Base-by-base conservation (phyloP, 1,140 invertebrate species). In the Chymomyza costata region DNA sequence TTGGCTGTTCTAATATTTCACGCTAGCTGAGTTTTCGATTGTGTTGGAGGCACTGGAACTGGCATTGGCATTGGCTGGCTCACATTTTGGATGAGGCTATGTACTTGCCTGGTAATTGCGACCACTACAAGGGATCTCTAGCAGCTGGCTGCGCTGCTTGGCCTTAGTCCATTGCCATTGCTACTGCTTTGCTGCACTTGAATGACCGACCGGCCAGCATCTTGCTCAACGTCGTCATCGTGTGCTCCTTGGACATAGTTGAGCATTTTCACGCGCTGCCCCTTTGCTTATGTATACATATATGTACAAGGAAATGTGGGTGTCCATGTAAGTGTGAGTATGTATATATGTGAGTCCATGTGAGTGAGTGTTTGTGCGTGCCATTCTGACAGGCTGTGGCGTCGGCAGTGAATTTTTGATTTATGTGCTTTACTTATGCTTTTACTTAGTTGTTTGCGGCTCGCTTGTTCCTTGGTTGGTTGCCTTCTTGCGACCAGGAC, bases 351-450 rank as follows among this genome's bases (percentile, higher is more conserved):
- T n/a, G n/a, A 7, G 3, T 3, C 17, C 18, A 6, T 7, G 30
- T 76, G 70, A 76, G 53, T 65, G 71, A 78, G 71, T 78, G 80
- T 80, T 78, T 78, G 66, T 78, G 71, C 71, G 73, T 71, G 71
- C 66, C 71, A 76, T 65, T 78, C 71, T 76, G 71, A 76, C 71
- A 71, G 71, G 71, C 71, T n/a, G 14, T 37, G 46, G 46, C 18
- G 30, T 64, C 62, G 67, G 73, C 73, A 80, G 64, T 81, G 73
- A 80, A 80, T 80, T 80, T 80, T 80, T 80, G 73, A 80, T 80
- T 80, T 80, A 80, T 80, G 73, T 80, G 73, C 73, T 66, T 80
- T 80, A 80, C 73, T 80, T 80, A 80, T 80, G 73, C 73, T 80
- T 80, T 80, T 80, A 80, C 73, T 78, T 80, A 80, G 73, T 80